Conservation (phyloP, 1,140 invertebrate genomes). For the Aleiodes sp. region DNA sequence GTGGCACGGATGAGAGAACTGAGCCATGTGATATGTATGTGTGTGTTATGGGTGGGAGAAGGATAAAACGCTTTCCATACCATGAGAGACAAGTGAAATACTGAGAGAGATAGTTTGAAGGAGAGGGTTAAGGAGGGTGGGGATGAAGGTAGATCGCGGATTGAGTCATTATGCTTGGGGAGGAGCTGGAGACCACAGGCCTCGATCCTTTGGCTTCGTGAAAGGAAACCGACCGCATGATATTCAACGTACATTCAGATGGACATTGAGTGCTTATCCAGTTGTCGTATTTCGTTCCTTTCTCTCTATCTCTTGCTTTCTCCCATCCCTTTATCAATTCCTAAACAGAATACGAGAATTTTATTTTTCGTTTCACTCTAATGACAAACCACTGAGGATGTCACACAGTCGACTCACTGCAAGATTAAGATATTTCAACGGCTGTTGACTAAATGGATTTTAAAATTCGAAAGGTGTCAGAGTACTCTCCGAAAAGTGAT, state of each 20-base stretch:
- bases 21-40: neutral
- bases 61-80: neutral
- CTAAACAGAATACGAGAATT: neutral
- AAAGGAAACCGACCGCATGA: slow-evolving; percentile 63
- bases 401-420: no score
- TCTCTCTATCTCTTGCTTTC: neutral
- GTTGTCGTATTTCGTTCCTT: slow-evolving; percentile 4
- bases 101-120: neutral
- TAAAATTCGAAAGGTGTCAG: neutral
- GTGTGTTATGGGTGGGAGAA: slow-evolving; percentile 4
- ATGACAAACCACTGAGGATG: no score
- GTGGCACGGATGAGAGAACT: neutral
- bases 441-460: neutral
- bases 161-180: slow-evolving; percentile 65
- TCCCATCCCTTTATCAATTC: neutral
- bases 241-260: slow-evolving; percentile 53
- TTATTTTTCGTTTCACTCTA: no score
- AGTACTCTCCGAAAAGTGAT: neutral
- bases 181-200: slow-evolving; percentile 61
- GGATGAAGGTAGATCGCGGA: slow-evolving; percentile 63
- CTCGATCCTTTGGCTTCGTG: slow-evolving; percentile 56
- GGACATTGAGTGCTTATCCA: slow-evolving; percentile 41
- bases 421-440: neutral
- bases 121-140: slow-evolving; percentile 34
- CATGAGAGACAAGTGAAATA: neutral